These are phyloP conservation scores for Cirrhinus mrigala DNA, from an alignment of 2,797 vertebrate genomes.

Conservation along the genomic window DNA sequence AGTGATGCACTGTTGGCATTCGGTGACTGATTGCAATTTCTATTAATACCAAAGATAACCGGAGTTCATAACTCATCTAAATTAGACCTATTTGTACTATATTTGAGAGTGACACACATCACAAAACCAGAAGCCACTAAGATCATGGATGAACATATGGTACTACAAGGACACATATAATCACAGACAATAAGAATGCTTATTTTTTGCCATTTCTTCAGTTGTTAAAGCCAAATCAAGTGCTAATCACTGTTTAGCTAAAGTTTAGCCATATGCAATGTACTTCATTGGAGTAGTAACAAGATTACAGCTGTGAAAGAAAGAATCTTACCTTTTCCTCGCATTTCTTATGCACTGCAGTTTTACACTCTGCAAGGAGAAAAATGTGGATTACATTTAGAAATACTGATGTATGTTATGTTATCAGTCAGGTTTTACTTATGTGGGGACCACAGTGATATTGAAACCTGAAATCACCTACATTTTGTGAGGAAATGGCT, in stretches of 20 bases:
- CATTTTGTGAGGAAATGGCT: not conserved
- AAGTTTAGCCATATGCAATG: not conserved
- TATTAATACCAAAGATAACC: slow-evolving; percentile 48
- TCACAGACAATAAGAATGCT: not conserved
- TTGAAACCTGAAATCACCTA: not conserved
- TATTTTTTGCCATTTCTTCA: slow-evolving; percentile 2
- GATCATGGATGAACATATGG: not conserved
- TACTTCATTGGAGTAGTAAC: not conserved
- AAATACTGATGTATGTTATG: not conserved
- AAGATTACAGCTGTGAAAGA: not conserved
- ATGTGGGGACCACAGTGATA: not conserved
- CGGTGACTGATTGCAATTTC: slow-evolving; percentile 43
- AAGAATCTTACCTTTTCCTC: slow-evolving; percentile 83
- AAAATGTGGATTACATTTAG: slow-evolving; percentile 5
- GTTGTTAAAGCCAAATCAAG: slow-evolving; percentile 11
- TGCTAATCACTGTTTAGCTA: not conserved
- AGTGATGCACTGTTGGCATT: slow-evolving; percentile 37
- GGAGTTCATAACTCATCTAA: slow-evolving; percentile 17
- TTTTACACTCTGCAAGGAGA: slow-evolving; percentile 83
- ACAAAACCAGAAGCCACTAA: not conserved
- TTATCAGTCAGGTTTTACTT: not conserved
- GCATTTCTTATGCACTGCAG: slow-evolving; percentile 83
- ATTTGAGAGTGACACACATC: slow-evolving; percentile 11
- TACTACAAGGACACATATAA: not conserved
- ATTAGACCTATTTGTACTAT: slow-evolving; percentile 25